phyloP scores from a whole-genome alignment of 2,797 vertebrate genomes.

The Thalassophryne amazonica region DNA sequence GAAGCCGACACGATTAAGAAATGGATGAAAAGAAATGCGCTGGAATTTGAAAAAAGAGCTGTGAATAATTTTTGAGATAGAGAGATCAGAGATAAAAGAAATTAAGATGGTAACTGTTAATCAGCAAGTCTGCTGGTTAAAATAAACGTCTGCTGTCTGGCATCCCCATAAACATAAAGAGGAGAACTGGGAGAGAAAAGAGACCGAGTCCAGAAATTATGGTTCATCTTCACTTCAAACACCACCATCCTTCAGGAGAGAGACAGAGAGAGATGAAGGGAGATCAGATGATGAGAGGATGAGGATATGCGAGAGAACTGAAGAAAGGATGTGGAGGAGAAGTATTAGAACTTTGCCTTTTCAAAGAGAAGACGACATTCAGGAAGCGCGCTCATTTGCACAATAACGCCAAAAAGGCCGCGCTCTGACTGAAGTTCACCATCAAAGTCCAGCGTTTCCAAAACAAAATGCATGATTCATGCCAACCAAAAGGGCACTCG shows the following conservation, averaged over 20 bases:
- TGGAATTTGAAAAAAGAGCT: constrained; percentile 14
- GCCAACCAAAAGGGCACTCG: no score
- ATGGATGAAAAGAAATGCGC: constrained; percentile 12
- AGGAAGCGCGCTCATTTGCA: constrained; percentile 23
- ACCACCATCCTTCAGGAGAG: constrained; percentile 4
- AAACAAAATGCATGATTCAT: neutral
- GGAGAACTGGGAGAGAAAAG: constrained; percentile 19
- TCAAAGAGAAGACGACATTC: constrained; percentile 35
- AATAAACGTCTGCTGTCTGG: constrained; percentile 29
- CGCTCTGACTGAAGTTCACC: constrained; percentile 30
- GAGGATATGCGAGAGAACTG: constrained; percentile 18
- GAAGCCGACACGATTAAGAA: constrained; percentile 40
- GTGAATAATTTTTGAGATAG: neutral
- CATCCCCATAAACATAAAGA: constrained; percentile 42
- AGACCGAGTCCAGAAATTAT: constrained; percentile 13
- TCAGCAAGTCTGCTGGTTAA: constrained; percentile 25
- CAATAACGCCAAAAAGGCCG: constrained; percentile 25
- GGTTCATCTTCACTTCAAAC: constrained; percentile 41
- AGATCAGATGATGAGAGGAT: constrained; percentile 22
- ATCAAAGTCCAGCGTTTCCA: no score
- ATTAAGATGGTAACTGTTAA: constrained; percentile 17
- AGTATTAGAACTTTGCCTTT: constrained; percentile 29
- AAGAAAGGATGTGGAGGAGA: constrained; percentile 3
- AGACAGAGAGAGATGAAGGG: neutral
- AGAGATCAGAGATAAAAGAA: neutral